Conservation (phyloP, 2,888 invertebrate species). For the Temnothorax rugatulus region DNA sequence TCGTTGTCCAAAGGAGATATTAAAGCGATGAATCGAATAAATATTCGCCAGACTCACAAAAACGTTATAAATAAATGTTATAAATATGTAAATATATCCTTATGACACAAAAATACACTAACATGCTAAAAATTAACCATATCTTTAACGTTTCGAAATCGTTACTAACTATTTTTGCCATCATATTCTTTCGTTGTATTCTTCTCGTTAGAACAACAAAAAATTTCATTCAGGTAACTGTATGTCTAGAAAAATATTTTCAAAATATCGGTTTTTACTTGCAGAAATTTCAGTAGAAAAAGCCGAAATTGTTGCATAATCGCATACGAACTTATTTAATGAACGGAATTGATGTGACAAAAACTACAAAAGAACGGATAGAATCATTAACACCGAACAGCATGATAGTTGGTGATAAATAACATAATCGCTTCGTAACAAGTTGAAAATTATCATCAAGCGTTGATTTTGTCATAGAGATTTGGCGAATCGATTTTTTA, state of each 20-base stretch:
- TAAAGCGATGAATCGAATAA: background rate
- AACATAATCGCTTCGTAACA: background rate
- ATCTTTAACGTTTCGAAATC: background rate
- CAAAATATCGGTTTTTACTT: background rate
- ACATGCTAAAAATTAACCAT: background rate
- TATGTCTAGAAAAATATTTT: background rate
- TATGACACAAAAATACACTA: background rate
- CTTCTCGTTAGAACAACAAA: background rate
- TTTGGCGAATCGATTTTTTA: background rate
- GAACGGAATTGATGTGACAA: background rate
- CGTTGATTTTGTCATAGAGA: background rate
- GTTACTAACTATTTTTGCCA: background rate
- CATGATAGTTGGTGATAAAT: background rate
- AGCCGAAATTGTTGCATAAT: background rate
- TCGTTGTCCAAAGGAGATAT: background rate
- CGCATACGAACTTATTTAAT: background rate
- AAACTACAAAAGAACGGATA: background rate
- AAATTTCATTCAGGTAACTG: background rate
- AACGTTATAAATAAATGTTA: background rate
- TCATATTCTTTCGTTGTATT: background rate
- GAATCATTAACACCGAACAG: background rate
- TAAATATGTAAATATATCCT: background rate
- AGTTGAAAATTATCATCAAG: background rate
- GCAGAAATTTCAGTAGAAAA: background rate
- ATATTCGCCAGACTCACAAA: background rate